Base-by-base conservation (phyloP, 1,140 invertebrate species). In the Eurosta solidaginis region DNA sequence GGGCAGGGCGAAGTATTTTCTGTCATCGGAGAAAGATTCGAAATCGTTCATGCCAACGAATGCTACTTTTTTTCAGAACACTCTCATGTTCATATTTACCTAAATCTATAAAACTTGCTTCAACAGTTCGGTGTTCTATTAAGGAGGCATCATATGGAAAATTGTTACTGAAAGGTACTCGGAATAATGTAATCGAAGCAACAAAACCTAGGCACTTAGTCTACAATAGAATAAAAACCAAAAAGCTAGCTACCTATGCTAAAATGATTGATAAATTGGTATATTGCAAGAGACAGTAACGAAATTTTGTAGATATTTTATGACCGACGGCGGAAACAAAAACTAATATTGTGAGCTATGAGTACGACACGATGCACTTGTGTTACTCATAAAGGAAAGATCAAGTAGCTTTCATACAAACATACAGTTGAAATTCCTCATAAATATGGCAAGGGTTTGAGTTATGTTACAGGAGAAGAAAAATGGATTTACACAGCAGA, bases 211-310 rank as follows among this genome's bases (percentile, higher is more conserved):
- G 27, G 50, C 50, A 54, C 2, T 25, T 54, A 25, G 20, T 27
- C 22, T 12, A 7, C 49, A 22, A 52, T 7, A 22, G 49, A 14
- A 54, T 12, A 12, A n/a, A n/a, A 54, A 54, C 12, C 59, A 68
- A 68, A 29, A 68, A 40, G n/a, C n/a, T n/a, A n/a, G n/a, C n/a
- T n/a, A n/a, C n/a, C n/a, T 68, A 68, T 68, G 33, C 33, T 25
- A 68, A 68, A 68, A 68, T 68, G 33, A 68, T 68, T 68, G 59
- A 68, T 68, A 68, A 68, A 68, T 68, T 68, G 59, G 40, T 68
- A 68, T 68, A 68, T 40, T 22, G 33, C 59, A 36, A 14, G 59
- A 20, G 36, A 68, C 36, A 33, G 59, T 33, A 68, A 33, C 59
- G 59, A 40, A 40, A n/a, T n/a, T n/a, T n/a, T n/a, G n/a, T n/a